Evolutionary conservation across 2,888 invertebrate genomes (phyloP), one percentile per base, ranked within the genome.

Genomic region (Odiellus spinosus): DNA sequence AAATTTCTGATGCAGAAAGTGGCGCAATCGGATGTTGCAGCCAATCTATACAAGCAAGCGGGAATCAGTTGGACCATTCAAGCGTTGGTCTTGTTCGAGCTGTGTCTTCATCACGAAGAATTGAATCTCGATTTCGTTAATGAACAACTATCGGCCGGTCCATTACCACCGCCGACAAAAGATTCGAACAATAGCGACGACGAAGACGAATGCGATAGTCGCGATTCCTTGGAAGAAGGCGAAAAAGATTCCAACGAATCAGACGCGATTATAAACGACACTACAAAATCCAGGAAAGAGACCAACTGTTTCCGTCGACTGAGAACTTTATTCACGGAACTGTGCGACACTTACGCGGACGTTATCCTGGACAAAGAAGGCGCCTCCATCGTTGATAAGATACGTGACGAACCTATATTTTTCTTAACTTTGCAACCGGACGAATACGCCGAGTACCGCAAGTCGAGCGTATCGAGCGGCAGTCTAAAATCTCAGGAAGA

Each of bases 1-100:
- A 93, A 93, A 65, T 91, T 93, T 64, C 74, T 93, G 3, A 78
- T 90, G 52, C 91, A 93, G 66, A 91, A 91, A 70, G 87, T 88
- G 0, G 73, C 86, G 53, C 82, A 81, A 50, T 50, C 52, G 17
- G 49, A 53, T 39, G 76, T 81, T 58, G 84, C 86, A 3, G 86
- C 88, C 2, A 88, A 87, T 66, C 70, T 88, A n/a, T 88, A 87
- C 63, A 82, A 51, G 50, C 90, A 90, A 67, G 85, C 88, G 10
- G 86, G 87, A 32, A 85, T 87, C 1, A 82, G 88, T 1, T 87
- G 88, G 80, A 80, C 88, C 36, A 81, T 90, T 17, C 63, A 65
- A 45, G 60, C 84, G 44, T 82, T 88, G 50, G 78, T 86, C 1
- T 67, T 90, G 36, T 80, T 90, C 33, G 87, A 91, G 62, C 73